Conservation (phyloP, 2,797 vertebrate genomes). For the Tiaroga cobitis region DNA sequence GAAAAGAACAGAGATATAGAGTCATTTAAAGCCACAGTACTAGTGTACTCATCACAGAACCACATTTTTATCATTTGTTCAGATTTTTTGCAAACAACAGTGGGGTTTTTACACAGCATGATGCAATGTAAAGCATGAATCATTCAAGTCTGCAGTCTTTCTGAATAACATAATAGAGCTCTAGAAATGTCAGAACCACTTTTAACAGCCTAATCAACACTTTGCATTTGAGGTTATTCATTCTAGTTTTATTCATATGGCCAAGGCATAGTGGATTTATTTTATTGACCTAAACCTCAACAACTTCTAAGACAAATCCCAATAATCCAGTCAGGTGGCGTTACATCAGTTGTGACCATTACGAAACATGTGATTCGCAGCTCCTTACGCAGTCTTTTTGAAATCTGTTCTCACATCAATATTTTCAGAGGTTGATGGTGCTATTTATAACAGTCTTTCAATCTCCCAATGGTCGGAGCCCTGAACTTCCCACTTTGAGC, state of each 20-base stretch:
- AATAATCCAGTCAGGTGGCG: background rate
- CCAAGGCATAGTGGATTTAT: background rate
- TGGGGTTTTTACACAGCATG: constrained; percentile 1
- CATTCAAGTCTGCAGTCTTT: constrained; percentile 1
- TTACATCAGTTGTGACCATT: background rate
- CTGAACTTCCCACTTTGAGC: constrained; percentile 58
- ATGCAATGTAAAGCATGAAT: constrained; percentile 12
- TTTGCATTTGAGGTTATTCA: background rate
- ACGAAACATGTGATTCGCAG: background rate
- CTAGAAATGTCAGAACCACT: constrained; percentile 21
- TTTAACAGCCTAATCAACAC: constrained; percentile 9
- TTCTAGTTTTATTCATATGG: background rate
- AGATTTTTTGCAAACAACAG: background rate
- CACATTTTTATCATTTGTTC: background rate
- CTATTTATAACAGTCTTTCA: constrained; percentile 58
- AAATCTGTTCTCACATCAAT: constrained; percentile 54
- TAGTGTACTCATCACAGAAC: background rate
- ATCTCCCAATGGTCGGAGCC: constrained; percentile 53
- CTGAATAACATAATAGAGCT: constrained; percentile 24
- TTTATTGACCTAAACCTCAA: background rate
- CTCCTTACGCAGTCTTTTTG: background rate
- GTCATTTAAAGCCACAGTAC: constrained; percentile 7
- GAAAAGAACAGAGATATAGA: constrained; percentile 65
- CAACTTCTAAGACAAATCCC: background rate
- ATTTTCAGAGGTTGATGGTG: constrained; percentile 49